A percentile compares a stretch with the other conserved stretches of the same genome.
phyloP scores from a whole-genome alignment of 2,113 vertebrate genomes.

The Ictidomys tridecemlineatus region DNA sequence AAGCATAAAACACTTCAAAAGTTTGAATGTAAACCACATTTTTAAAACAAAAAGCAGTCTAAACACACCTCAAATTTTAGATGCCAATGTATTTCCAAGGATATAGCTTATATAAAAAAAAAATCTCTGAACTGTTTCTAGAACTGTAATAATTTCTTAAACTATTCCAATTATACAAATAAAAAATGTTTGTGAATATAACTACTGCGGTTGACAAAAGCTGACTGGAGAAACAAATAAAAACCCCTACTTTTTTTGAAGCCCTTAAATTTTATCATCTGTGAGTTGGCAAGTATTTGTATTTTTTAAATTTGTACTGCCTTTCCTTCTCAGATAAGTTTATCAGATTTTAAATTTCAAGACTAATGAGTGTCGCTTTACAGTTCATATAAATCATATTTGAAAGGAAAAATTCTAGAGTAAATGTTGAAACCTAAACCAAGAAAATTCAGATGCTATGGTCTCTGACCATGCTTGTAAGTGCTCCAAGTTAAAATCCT shows the following conservation, averaged over 20 bases:
- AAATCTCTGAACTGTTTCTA: conserved; percentile 77
- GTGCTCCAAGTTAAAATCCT: conserved; percentile 83
- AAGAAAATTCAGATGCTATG: conserved; percentile 59
- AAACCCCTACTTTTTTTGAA: conserved; percentile 67
- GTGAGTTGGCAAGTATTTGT: conserved; percentile 48
- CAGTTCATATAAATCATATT: conserved; percentile 61
- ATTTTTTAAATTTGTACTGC: conserved; percentile 29
- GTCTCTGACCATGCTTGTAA: conserved; percentile 79
- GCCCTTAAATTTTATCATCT: conserved; percentile 34
- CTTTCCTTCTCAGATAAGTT: conserved; percentile 40
- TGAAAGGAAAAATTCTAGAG: conserved; percentile 73
- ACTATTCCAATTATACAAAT: conserved; percentile 79
- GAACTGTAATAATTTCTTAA: conserved; percentile 75
- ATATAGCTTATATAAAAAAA: conserved; percentile 78
- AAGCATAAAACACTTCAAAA: conserved; percentile 83
- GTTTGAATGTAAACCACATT: conserved; percentile 82
- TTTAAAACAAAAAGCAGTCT: conserved; percentile 84
- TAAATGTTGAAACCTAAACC: conserved; percentile 74
- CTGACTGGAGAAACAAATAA: conserved; percentile 61
- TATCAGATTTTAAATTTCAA: conserved; percentile 62
- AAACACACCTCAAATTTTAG: conserved; percentile 68
- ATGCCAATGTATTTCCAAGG: conserved; percentile 78
- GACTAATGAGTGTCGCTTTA: conserved; percentile 55
- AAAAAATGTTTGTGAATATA: conserved; percentile 57
- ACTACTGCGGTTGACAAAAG: conserved; percentile 74